phyloP scores from a whole-genome alignment of 2,888 invertebrate species.

The Sphecodes monilicornis region DNA sequence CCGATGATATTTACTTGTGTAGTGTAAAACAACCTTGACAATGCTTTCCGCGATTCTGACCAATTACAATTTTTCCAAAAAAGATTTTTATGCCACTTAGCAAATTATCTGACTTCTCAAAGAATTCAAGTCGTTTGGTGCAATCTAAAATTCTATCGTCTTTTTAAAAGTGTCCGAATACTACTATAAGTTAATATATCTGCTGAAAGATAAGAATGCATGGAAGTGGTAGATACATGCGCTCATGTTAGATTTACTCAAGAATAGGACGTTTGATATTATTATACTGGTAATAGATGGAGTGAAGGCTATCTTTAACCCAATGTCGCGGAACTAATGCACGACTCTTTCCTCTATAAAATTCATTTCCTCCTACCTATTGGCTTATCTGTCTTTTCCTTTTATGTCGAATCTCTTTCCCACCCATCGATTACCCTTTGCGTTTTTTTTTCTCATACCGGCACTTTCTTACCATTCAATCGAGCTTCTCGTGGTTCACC shows the following conservation, averaged over 20 bases:
- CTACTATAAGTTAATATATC: no score
- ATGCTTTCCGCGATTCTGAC: no score
- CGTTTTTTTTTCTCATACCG: slow-evolving; percentile 51
- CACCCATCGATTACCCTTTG: slow-evolving; percentile 57
- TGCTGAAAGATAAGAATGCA: neutral
- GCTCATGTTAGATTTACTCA: neutral
- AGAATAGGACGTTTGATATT: slow-evolving; percentile 28
- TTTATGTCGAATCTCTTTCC: slow-evolving; percentile 58
- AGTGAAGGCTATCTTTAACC: slow-evolving; percentile 38
- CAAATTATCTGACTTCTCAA: no score
- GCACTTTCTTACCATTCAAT: slow-evolving; percentile 49
- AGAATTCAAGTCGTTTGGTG: no score
- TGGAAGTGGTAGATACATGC: neutral
- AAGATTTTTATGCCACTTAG: no score
- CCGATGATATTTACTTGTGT: no score
- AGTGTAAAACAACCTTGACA: no score
- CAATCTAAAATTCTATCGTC: no score
- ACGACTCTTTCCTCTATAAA: slow-evolving; percentile 57
- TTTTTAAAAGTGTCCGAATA: no score
- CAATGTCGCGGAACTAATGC: slow-evolving; percentile 69
- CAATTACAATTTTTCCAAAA: no score
- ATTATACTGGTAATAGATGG: slow-evolving; percentile 22
- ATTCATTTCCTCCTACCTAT: slow-evolving; percentile 65
- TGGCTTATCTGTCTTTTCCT: slow-evolving; percentile 61
- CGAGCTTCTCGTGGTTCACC: slow-evolving; percentile 31